Conservation (phyloP, 2,113 vertebrate species). For the Heptranchias perlo region DNA sequence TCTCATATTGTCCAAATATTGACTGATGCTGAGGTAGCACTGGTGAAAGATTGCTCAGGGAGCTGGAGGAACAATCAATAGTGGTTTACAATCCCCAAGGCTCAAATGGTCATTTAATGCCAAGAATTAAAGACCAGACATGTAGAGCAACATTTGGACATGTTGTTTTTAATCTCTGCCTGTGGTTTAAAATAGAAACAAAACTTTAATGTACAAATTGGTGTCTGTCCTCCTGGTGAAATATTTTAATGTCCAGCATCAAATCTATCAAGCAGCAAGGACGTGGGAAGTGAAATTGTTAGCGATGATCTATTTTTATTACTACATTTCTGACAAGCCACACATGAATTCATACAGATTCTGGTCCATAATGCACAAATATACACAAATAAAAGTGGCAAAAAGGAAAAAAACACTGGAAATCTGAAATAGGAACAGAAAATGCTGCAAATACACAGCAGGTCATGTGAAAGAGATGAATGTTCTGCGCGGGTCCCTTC, state of each 20-base stretch:
- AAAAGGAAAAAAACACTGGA: neutral
- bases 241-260: neutral
- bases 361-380: neutral
- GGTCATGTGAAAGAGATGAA: neutral
- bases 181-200: neutral
- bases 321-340: neutral
- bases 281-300: neutral
- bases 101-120: slow-evolving; percentile 3
- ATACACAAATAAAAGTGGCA: neutral
- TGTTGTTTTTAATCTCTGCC: neutral
- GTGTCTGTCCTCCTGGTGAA: neutral
- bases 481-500: neutral
- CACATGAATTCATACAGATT: neutral
- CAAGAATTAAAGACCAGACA: slow-evolving; percentile 19
- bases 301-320: slow-evolving; percentile 6
- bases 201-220: neutral
- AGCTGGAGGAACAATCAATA: slow-evolving; percentile 30
- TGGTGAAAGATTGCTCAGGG: slow-evolving; percentile 23
- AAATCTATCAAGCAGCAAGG: neutral
- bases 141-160: slow-evolving; percentile 9
- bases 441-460: neutral
- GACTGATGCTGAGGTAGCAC: neutral
- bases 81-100: slow-evolving; percentile 18
- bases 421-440: neutral
- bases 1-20: slow-evolving; percentile 32